A percentile compares a stretch with the other conserved stretches of the same genome.
These are phyloP conservation scores for Caenorhabditis tropicalis DNA, from an alignment of 1,140 invertebrate genomes.

Conservation along the genomic window DNA sequence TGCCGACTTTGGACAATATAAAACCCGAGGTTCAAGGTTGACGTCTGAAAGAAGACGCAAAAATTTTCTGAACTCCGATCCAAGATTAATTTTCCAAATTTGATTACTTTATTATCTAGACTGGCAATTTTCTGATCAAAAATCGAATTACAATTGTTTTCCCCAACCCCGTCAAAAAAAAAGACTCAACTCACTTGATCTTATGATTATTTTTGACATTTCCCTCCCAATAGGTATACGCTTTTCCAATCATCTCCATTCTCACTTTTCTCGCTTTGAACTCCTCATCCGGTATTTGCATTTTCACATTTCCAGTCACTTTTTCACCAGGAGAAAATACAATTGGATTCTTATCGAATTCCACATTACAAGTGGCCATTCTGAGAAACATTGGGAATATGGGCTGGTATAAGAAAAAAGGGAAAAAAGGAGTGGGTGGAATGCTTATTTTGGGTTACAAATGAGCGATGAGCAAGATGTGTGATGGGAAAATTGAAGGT, in stretches of 20 bases:
- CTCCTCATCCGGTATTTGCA: not conserved
- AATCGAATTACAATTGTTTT: too few relatives aligned
- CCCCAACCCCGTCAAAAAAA: too few relatives aligned
- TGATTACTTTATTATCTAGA: too few relatives aligned
- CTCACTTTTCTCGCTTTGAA: slow-evolving; percentile 7
- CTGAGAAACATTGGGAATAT: not conserved
- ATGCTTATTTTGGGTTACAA: not conserved
- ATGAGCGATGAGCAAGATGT: not conserved
- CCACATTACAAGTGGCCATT: not conserved
- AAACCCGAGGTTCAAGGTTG: too few relatives aligned
- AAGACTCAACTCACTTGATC: not conserved
- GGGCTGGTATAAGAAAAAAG: not conserved
- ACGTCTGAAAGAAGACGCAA: too few relatives aligned
- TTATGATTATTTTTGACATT: slow-evolving; percentile 29
- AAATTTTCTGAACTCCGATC: too few relatives aligned
- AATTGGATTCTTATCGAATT: not conserved
- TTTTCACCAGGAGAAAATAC: slow-evolving; percentile 5
- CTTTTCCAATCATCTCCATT: slow-evolving; percentile 33
- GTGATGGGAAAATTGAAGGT: too few relatives aligned
- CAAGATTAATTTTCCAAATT: too few relatives aligned
- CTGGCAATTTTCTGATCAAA: too few relatives aligned
- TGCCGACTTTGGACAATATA: too few relatives aligned
- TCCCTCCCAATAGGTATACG: slow-evolving; percentile 11
- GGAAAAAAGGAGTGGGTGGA: not conserved
- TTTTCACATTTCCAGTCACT: slow-evolving; percentile 3